phyloP scores from a whole-genome alignment of 2,888 invertebrate genomes.

The Sinelater perroti region DNA sequence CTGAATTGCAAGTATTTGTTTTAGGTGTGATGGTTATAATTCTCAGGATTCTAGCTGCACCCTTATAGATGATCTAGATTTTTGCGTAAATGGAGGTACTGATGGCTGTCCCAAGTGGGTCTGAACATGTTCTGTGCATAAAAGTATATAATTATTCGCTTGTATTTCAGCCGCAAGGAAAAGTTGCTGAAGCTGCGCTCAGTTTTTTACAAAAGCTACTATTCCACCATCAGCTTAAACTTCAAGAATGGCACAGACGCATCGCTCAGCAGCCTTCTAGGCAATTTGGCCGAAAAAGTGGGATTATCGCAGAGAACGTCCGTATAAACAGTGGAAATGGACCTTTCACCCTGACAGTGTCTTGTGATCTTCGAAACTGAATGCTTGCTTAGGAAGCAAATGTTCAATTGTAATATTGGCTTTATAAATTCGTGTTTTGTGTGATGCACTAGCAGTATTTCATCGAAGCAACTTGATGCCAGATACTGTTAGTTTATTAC shows the following conservation, averaged over 20 bases:
- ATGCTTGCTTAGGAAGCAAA: conserved; percentile 15
- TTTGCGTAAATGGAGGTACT: conserved; percentile 39
- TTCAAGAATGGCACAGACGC: conserved; percentile 63
- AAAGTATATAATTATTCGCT: too few species aligned
- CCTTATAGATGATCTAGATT: conserved; percentile 59
- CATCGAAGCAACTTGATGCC: too few species aligned
- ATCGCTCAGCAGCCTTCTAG: conserved; percentile 63
- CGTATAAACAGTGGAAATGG: conserved; percentile 3
- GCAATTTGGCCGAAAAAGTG: conserved; percentile 68
- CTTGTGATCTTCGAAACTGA: conserved; percentile 2
- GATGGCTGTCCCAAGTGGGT: conserved; percentile 48
- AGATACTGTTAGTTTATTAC: too few species aligned
- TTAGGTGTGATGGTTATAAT: conserved; percentile 53
- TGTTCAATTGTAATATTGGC: too few species aligned
- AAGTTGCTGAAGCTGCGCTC: conserved; percentile 65
- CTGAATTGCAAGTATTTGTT: conserved; percentile 6
- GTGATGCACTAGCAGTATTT: too few species aligned
- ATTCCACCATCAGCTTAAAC: conserved; percentile 64
- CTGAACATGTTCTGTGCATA: neutral
- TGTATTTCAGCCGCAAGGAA: conserved; percentile 62
- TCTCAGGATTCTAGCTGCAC: conserved; percentile 61
- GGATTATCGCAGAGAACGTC: conserved; percentile 51
- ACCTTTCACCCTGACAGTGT: neutral
- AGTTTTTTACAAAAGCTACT: conserved; percentile 67
- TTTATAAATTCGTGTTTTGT: too few species aligned